Evolutionary conservation across 23 tunicate species (phyloP).

Genomic region (Ciona savignyi): DNA sequence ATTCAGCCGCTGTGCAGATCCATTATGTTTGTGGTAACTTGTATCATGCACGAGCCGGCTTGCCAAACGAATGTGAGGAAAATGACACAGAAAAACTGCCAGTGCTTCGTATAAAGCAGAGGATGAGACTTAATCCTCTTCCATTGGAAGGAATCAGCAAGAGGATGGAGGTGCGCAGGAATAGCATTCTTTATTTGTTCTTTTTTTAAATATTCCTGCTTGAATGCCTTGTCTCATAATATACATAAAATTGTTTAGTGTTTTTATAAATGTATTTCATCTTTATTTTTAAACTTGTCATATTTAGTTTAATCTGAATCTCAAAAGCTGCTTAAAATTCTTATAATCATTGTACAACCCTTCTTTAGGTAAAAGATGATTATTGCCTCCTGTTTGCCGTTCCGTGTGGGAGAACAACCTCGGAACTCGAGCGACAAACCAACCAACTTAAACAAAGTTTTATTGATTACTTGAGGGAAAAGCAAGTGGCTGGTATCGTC

Average conservation of each 20-base stretch:
- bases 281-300: too few species aligned
- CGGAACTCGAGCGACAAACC: constrained; percentile 66
- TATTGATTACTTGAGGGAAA: constrained; percentile 73
- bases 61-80: constrained; percentile 40
- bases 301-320: too few species aligned
- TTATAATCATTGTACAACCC: background rate
- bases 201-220: too few species aligned
- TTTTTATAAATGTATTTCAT: too few species aligned
- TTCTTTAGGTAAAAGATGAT: constrained; percentile 35
- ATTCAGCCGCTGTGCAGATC: constrained; percentile 82
- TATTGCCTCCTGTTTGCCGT: constrained; percentile 86
- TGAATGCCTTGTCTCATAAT: too few species aligned
- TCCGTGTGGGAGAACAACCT: constrained; percentile 80
- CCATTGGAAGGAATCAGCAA: constrained; percentile 43
- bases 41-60: constrained; percentile 32
- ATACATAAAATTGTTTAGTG: too few species aligned
- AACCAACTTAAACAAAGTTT: constrained; percentile 50
- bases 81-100: constrained; percentile 27
- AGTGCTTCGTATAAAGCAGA: constrained; percentile 57
- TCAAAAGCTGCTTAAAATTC: too few species aligned
- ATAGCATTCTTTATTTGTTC: background rate
- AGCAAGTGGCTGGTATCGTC: constrained; percentile 91
- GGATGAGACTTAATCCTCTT: constrained; percentile 65
- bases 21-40: constrained; percentile 75
- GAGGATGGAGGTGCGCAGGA: constrained; percentile 57